These are phyloP conservation scores for Spodoptera exigua DNA, from an alignment of 2,888 invertebrate species.

Conservation along the genomic window DNA sequence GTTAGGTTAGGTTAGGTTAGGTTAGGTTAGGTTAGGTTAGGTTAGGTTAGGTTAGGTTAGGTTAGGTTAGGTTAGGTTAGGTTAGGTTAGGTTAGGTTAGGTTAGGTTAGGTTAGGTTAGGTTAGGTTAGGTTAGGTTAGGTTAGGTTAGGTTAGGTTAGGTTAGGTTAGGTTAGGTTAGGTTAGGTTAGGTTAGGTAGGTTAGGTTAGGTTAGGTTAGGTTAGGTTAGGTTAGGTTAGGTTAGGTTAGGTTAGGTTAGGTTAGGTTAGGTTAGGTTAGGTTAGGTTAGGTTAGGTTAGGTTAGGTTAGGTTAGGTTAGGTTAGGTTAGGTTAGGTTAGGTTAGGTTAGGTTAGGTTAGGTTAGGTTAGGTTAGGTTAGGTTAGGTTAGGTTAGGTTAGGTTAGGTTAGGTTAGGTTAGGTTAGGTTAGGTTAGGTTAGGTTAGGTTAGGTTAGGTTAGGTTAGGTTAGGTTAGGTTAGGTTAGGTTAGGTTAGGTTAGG, in stretches of 20 bases:
- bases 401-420: conserved; percentile 22
- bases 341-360: no score
- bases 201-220: conserved; percentile 54
- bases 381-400: no score
- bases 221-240: conserved; percentile 39
- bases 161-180: conserved; percentile 58
- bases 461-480: no score
- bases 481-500: no score
- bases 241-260: conserved; percentile 38
- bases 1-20: conserved; percentile 46
- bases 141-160: conserved; percentile 57
- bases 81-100: conserved; percentile 48
- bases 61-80: conserved; percentile 40
- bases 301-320: background rate
- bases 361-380: no score
- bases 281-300: no score
- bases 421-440: no score
- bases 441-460: conserved; percentile 12
- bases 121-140: conserved; percentile 56
- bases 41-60: conserved; percentile 40
- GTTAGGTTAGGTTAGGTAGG: conserved; percentile 56
- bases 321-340: no score
- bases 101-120: conserved; percentile 55
- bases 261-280: no score
- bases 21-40: conserved; percentile 39